Evolutionary conservation across 92 coral and sea anemone genomes (phyloP).

Genomic region (Pocillopora meandrina): DNA sequence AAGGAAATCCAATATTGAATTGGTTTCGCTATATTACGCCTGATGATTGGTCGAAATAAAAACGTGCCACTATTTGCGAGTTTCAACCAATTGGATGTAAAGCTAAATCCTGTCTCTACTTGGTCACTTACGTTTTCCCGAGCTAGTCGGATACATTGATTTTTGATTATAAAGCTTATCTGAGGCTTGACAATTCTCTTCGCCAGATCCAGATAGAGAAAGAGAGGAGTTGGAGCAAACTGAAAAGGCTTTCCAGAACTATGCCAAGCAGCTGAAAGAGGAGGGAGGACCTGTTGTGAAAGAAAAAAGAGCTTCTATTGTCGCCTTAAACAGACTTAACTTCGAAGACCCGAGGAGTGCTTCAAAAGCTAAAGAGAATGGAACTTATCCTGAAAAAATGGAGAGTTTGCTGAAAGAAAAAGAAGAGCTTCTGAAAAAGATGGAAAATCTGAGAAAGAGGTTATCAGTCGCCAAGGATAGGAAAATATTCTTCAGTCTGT

Average conservation of each 20-base stretch:
- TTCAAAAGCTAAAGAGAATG: constrained; percentile 51
- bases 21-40: too few species aligned
- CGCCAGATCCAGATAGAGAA: constrained; percentile 77
- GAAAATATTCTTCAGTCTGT: constrained; percentile 81
- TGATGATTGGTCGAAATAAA: too few species aligned
- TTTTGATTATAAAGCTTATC: too few species aligned
- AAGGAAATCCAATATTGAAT: too few species aligned
- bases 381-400: constrained; percentile 34
- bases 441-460: constrained; percentile 72
- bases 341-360: constrained; percentile 64
- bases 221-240: constrained; percentile 71
- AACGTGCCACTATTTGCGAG: too few species aligned
- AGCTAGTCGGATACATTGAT: too few species aligned
- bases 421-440: constrained; percentile 58
- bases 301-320: constrained; percentile 72
- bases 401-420: constrained; percentile 75
- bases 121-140: too few species aligned
- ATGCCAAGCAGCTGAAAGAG: constrained; percentile 73
- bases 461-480: constrained; percentile 86
- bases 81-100: too few species aligned
- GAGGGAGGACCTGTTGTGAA: constrained; percentile 51
- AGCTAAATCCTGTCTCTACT: too few species aligned
- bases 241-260: constrained; percentile 69
- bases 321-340: constrained; percentile 72
- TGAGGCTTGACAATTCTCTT: background rate